Conservation (phyloP, 2,797 vertebrate species). For the Morelia viridis region DNA sequence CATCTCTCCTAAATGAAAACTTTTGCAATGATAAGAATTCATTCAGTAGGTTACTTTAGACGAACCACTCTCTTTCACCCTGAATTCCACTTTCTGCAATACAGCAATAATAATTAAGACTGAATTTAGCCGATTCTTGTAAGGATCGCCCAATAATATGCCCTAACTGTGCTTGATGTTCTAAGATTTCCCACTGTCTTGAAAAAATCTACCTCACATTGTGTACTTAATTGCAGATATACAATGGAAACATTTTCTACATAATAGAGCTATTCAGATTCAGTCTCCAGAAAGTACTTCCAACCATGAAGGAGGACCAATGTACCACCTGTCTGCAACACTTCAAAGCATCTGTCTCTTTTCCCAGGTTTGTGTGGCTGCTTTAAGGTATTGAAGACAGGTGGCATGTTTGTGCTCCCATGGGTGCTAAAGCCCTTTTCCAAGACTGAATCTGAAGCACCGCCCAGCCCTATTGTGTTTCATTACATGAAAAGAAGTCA, state of each 20-base stretch:
- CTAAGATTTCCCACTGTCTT: too few relatives aligned
- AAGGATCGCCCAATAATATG: neutral
- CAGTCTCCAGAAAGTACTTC: too few relatives aligned
- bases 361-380: too few relatives aligned
- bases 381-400: too few relatives aligned
- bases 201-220: neutral
- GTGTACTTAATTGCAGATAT: constrained; percentile 12
- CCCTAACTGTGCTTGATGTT: neutral
- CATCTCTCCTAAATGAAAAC: neutral
- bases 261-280: neutral
- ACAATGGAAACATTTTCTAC: constrained; percentile 23
- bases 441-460: too few relatives aligned
- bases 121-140: neutral
- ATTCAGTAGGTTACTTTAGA: neutral
- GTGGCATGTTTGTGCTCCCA: too few relatives aligned
- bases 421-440: too few relatives aligned
- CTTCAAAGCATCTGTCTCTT: too few relatives aligned
- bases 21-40: neutral
- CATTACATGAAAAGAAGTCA: neutral
- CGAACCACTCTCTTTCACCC: too few relatives aligned
- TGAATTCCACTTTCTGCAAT: neutral
- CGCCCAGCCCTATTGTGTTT: too few relatives aligned
- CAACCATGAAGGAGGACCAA: too few relatives aligned
- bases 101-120: neutral
- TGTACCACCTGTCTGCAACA: too few relatives aligned